A percentile compares a stretch with the other conserved stretches of the same genome.
These are phyloP conservation scores for Apostichopus japonicus DNA, from an alignment of 35 echinoderm and acorn worm species.

Conservation along the genomic window DNA sequence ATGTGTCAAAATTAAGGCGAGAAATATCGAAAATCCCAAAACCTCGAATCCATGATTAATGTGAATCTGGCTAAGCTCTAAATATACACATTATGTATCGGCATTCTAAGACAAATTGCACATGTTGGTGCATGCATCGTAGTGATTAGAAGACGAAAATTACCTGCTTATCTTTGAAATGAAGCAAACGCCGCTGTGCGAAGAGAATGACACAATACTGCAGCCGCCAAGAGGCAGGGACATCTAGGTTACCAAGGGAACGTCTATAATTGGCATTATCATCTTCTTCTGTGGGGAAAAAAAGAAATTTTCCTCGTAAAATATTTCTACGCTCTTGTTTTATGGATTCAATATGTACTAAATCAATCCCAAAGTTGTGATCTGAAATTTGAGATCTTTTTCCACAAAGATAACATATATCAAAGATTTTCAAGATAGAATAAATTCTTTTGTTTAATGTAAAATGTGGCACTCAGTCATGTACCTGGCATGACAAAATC, in stretches of 20 bases:
- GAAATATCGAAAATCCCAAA: not conserved
- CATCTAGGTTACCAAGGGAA: slow-evolving; percentile 52
- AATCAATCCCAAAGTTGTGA: too few species aligned
- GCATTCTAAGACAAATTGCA: too few species aligned
- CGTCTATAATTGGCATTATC: slow-evolving; percentile 19
- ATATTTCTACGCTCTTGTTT: too few species aligned
- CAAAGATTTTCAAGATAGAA: not conserved
- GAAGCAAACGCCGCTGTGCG: not conserved
- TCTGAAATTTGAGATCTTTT: too few species aligned
- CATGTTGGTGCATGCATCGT: not conserved
- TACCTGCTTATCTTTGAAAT: slow-evolving; percentile 56
- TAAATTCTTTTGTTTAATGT: not conserved
- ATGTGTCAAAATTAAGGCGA: not conserved
- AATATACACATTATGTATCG: not conserved
- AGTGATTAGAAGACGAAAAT: not conserved
- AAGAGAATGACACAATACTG: slow-evolving; percentile 50
- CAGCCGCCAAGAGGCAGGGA: slow-evolving; percentile 22
- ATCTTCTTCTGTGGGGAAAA: slow-evolving; percentile 44
- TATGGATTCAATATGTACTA: too few species aligned
- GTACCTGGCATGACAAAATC: not conserved
- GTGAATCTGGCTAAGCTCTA: not conserved
- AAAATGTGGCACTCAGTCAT: not conserved
- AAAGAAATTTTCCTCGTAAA: not conserved
- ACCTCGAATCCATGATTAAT: not conserved
- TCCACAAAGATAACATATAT: too few species aligned